A percentile compares a stretch with the other conserved stretches of the same genome.
These are phyloP conservation scores for Myotis lucifugus DNA, from an alignment of 2,113 vertebrate genomes.

Conservation along the genomic window DNA sequence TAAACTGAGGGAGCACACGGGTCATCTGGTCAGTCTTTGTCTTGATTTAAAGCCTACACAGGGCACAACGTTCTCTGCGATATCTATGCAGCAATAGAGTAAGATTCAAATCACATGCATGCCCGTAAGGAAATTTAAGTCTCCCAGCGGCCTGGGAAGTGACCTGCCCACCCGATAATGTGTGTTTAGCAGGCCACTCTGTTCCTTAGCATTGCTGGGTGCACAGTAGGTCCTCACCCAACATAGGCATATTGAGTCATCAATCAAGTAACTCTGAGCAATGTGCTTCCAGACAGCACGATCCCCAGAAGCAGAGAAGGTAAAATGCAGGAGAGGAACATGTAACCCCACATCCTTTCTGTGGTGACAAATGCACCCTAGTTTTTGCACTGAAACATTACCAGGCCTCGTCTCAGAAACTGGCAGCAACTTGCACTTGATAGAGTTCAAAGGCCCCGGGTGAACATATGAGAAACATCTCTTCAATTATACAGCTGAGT, in stretches of 20 bases:
- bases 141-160: neutral
- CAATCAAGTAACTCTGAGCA: neutral
- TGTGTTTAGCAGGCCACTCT: neutral
- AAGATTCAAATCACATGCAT: neutral
- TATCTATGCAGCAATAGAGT: neutral
- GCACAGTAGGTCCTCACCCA: neutral
- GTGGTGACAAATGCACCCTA: neutral
- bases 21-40: neutral
- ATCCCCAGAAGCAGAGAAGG: neutral
- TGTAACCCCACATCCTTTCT: neutral
- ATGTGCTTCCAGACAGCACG: neutral
- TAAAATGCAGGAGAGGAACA: slow-evolving; percentile 29
- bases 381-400: slow-evolving; percentile 13
- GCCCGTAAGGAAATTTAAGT: neutral
- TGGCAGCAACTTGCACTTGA: neutral
- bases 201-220: neutral
- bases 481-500: neutral
- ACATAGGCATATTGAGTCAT: neutral
- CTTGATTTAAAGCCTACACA: neutral
- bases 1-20: neutral
- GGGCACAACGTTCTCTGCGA: neutral
- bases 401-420: neutral
- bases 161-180: neutral
- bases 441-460: neutral
- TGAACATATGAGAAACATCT: neutral